Base-by-base conservation (phyloP, 2,888 invertebrate species). In the Acanthopleura granulata region DNA sequence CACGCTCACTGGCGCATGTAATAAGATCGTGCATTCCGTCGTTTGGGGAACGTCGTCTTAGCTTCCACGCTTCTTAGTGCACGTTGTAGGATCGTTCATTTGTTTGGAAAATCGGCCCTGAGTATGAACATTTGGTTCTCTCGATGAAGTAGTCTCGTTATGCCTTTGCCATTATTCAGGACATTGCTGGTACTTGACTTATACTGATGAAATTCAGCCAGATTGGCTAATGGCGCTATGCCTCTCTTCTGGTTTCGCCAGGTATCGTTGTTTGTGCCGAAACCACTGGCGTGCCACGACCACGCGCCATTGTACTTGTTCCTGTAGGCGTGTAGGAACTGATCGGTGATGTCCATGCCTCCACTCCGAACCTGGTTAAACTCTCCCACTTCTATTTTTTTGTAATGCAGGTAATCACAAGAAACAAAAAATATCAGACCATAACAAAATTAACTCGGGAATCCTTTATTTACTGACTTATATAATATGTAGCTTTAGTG, bases 261-360 rank as follows among this genome's bases (percentile, higher is more conserved):
- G 14, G 27, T 66, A 27, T 66, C 66, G 22, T 6, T 27, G 29
- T 66, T 66, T 3, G 15, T 27, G 22, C 66, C 66, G 22, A 27
- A 12, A 66, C 12, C 66, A 25, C 16, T 6, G 15, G 78, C 78
- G 29, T 76, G 76, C 78, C 78, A 78, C 0, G 76, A 62, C 78
- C 78, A 78, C 12, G 72, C 76, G n/a, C 78, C 78, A 62, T 29
- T 29, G 72, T 78, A 78, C 22, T 75, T 75, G 16, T 78, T 51
- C 25, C 16, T 69, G 57, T 76, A 78, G n/a, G 69, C 72, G 62
- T 70, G 72, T 14, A 61, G 66, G 40, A 74, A 72, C 72, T 73
- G 72, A 16, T 72, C 70, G 1, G 74, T 70, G 49, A 76, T 76
- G 50, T 72, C 62, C 50, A 72, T 62, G 0, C 78, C 78, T 49